phyloP scores from a whole-genome alignment of 2,797 vertebrate genomes.

The Parauchenoglanis ngamensis region DNA sequence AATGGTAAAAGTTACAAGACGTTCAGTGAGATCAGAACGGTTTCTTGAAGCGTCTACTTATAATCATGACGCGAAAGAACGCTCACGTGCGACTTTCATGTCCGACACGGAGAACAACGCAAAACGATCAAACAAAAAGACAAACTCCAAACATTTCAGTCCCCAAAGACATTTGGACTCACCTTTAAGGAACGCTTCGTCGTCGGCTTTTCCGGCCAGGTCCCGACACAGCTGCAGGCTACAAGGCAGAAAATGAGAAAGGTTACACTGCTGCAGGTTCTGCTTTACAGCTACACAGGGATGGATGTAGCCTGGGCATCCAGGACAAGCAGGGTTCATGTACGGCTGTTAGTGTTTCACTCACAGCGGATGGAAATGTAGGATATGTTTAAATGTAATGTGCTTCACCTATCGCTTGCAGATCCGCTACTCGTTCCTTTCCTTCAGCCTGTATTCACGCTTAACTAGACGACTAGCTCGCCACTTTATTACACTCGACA shows the following conservation, averaged over 20 bases:
- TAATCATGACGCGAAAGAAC: neutral
- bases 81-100: neutral
- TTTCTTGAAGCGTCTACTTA: neutral
- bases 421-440: neutral
- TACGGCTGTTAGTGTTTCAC: neutral
- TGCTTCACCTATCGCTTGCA: neutral
- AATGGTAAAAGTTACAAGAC: neutral
- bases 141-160: neutral
- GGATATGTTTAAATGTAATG: neutral
- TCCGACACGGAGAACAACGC: neutral
- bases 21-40: neutral
- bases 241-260: constrained; percentile 48
- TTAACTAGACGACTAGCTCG: neutral
- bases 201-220: constrained; percentile 86
- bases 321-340: neutral
- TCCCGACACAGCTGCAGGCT: constrained; percentile 92
- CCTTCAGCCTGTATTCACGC: neutral
- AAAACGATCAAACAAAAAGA: neutral
- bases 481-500: neutral
- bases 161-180: constrained; percentile 57
- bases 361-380: neutral
- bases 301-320: neutral
- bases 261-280: neutral
- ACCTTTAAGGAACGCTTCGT: constrained; percentile 87
- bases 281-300: neutral